These are phyloP conservation scores for Nephrotoma flavescens DNA, from an alignment of 2,888 invertebrate species.

Conservation along the genomic window DNA sequence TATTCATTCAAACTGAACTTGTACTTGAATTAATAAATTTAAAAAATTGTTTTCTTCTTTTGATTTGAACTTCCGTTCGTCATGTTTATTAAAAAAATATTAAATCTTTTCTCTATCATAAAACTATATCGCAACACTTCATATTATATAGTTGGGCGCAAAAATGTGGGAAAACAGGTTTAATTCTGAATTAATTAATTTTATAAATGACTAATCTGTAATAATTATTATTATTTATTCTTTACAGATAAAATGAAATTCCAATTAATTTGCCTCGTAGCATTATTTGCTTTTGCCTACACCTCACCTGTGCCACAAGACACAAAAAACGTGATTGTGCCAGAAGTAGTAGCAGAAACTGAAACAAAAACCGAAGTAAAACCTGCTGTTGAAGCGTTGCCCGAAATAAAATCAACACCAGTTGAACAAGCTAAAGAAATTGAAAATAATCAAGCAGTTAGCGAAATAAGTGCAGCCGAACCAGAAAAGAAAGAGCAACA, in stretches of 20 bases:
- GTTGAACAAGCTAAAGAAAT: slow-evolving; percentile 12
- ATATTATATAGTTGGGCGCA: not conserved
- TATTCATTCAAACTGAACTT: slow-evolving; percentile 1
- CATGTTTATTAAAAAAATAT: not conserved
- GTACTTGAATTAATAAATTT: not conserved
- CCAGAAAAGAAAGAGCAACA: slow-evolving; percentile 12
- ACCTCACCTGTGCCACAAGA: slow-evolving; percentile 26
- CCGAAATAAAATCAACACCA: slow-evolving; percentile 17
- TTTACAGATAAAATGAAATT: slow-evolving; percentile 23
- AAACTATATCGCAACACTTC: not conserved
- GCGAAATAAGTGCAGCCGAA: slow-evolving; percentile 14
- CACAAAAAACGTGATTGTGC: slow-evolving; percentile 17
- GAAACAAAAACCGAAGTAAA: slow-evolving; percentile 13
- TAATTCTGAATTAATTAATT: not conserved
- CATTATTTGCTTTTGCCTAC: slow-evolving; percentile 21
- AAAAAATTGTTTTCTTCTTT: not conserved
- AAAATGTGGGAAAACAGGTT: not conserved
- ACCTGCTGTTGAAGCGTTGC: slow-evolving; percentile 18
- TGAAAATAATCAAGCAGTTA: slow-evolving; percentile 14
- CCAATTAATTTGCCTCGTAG: slow-evolving; percentile 23
- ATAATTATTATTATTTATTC: not conserved
- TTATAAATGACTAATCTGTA: not conserved
- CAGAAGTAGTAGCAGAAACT: slow-evolving; percentile 13
- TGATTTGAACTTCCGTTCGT: not conserved
- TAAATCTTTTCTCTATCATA: not conserved